Evolutionary conservation across 2,113 vertebrate genomes (phyloP).

Genomic region (Candoia aspera): DNA sequence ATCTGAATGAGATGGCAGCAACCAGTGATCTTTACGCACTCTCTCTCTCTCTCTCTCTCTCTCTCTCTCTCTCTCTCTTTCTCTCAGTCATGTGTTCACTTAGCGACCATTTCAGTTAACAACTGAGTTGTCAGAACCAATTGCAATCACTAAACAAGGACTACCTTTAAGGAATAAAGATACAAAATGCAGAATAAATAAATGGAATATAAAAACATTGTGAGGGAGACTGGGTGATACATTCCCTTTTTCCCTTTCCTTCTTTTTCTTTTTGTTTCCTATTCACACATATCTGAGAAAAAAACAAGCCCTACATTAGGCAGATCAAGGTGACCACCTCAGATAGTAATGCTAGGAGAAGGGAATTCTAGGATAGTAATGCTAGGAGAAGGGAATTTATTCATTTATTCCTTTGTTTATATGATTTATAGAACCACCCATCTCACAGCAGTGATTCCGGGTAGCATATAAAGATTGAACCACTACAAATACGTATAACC

Average conservation of each 20-base stretch:
- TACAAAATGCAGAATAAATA: too few species aligned
- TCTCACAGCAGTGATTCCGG: neutral
- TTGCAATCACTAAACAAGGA: too few species aligned
- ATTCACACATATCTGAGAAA: neutral
- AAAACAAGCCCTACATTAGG: neutral
- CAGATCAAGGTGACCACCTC: neutral
- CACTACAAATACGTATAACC: too few species aligned
- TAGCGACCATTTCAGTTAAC: too few species aligned
- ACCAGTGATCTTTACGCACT: too few species aligned
- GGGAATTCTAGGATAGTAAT: neutral
- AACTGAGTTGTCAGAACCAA: too few species aligned
- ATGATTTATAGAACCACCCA: neutral
- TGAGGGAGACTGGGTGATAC: neutral
- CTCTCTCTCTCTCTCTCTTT: too few species aligned
- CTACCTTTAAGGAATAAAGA: too few species aligned
- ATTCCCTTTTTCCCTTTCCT: neutral
- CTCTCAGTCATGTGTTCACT: too few species aligned
- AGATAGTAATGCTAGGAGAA: neutral
- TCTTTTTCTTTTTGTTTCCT: neutral
- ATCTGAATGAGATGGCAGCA: too few species aligned
- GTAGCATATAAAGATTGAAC: too few species aligned
- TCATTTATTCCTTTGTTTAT: neutral
- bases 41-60: too few species aligned
- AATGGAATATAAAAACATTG: neutral
- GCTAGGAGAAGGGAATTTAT: neutral